Conservation (phyloP, 2,888 invertebrate species). For the Tachina fera region DNA sequence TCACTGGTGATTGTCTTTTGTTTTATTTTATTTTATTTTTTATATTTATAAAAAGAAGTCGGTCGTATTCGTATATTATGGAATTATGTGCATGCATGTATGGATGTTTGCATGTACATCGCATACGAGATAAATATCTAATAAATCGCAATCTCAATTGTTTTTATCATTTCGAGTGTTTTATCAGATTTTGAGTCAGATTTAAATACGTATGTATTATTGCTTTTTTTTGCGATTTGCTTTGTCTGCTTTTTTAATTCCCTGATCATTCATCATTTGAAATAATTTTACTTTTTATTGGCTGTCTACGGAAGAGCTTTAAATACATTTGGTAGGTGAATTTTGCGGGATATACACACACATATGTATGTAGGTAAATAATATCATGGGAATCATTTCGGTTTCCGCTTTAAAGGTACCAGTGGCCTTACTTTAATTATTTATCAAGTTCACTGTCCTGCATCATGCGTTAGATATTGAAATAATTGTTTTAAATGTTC, state of each 20-base stretch:
- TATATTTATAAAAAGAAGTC: not conserved
- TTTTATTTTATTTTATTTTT: conserved; percentile 6
- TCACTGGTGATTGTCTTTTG: conserved; percentile 10
- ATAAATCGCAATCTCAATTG: conserved; percentile 72
- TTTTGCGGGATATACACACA: conserved; percentile 9
- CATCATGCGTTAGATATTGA: conserved; percentile 9
- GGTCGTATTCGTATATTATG: not conserved
- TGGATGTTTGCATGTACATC: not conserved
- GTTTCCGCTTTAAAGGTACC: not conserved
- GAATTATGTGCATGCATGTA: no score
- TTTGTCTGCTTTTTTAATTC: conserved; percentile 44
- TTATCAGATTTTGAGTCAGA: conserved; percentile 73
- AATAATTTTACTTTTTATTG: conserved; percentile 34
- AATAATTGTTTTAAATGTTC: not conserved
- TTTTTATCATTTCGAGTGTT: conserved; percentile 69
- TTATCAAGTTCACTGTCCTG: conserved; percentile 37
- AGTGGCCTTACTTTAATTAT: conserved; percentile 21
- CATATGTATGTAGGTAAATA: not conserved
- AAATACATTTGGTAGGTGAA: conserved; percentile 32
- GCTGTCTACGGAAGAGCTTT: conserved; percentile 35
- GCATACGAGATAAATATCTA: conserved; percentile 47
- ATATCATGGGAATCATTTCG: conserved; percentile 16
- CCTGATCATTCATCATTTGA: conserved; percentile 50
- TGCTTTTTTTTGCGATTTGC: conserved; percentile 58
- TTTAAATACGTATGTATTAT: conserved; percentile 47